A percentile compares a stretch with the other conserved stretches of the same genome.
Conservation (phyloP, 2,888 invertebrate genomes). For the Drosophila nr. fundita region DNA sequence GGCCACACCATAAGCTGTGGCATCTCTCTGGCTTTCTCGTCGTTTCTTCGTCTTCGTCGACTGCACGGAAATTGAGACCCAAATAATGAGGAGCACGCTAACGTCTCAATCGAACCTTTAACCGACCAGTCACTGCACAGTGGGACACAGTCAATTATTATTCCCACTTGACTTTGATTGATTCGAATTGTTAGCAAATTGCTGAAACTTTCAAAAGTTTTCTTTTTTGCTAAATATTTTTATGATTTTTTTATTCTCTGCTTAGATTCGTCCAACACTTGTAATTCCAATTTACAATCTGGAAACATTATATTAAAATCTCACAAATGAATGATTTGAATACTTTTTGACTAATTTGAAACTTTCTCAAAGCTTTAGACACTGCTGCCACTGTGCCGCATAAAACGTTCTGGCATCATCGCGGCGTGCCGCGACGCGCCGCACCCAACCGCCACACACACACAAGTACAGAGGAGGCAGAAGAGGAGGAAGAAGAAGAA, state of each 20-base stretch:
- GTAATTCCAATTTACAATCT: background rate
- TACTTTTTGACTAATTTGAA: too few species aligned
- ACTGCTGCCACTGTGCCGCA: conserved; percentile 23
- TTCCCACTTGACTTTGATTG: conserved; percentile 6
- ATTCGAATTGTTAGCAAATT: background rate
- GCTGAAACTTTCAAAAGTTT: background rate
- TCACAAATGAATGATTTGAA: background rate
- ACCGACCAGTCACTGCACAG: conserved; percentile 66
- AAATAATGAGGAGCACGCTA: conserved; percentile 75
- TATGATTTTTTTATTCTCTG: background rate
- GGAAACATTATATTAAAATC: background rate
- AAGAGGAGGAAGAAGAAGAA: conserved; percentile 4
- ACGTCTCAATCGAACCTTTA: conserved; percentile 75
- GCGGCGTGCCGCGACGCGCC: background rate
- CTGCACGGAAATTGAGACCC: conserved; percentile 70
- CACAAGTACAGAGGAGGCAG: conserved; percentile 5
- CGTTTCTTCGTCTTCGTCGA: conserved; percentile 25
- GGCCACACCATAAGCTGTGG: conserved; percentile 26
- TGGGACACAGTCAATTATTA: conserved; percentile 28
- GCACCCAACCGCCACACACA: conserved; percentile 34
- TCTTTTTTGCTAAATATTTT: background rate
- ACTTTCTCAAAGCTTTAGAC: background rate
- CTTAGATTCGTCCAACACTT: too few species aligned
- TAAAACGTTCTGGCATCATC: conserved; percentile 2
- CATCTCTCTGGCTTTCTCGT: conserved; percentile 31